Conservation (phyloP, 2,797 vertebrate genomes). For the Liparis tanakae region DNA sequence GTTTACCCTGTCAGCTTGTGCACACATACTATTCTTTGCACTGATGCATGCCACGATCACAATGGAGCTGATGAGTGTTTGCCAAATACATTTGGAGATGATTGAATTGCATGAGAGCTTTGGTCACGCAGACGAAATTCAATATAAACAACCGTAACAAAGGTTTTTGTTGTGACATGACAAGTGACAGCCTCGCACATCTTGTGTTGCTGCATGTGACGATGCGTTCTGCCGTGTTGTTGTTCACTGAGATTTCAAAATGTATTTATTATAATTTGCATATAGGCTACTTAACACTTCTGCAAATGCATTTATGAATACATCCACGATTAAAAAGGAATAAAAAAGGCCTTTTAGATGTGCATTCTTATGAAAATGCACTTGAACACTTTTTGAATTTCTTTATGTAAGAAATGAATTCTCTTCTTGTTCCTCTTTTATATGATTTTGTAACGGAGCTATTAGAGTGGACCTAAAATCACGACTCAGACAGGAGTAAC, state of each 20-base stretch:
- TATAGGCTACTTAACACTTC: neutral
- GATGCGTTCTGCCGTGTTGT: neutral
- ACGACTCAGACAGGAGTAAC: too few species aligned
- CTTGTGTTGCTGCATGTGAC: too few species aligned
- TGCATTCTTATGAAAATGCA: too few species aligned
- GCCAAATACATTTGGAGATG: conserved; percentile 8
- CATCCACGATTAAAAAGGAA: too few species aligned
- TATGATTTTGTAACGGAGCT: too few species aligned
- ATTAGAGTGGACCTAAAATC: too few species aligned
- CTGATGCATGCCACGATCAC: conserved; percentile 33
- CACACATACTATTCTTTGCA: conserved; percentile 48
- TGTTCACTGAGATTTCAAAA: neutral
- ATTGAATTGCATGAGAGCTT: neutral
- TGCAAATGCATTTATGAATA: too few species aligned
- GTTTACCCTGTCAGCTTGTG: conserved; percentile 73
- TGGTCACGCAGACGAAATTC: conserved; percentile 19
- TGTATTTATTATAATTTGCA: neutral
- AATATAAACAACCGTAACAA: conserved; percentile 14
- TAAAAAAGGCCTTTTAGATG: too few species aligned
- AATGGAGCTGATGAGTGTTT: conserved; percentile 6
- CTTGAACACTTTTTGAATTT: too few species aligned
- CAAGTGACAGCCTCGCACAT: neutral
- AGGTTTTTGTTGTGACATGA: conserved; percentile 7
- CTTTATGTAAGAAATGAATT: too few species aligned
- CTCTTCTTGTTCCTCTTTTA: too few species aligned